phyloP scores from a whole-genome alignment of 1,140 invertebrate species.

The Mya arenaria region DNA sequence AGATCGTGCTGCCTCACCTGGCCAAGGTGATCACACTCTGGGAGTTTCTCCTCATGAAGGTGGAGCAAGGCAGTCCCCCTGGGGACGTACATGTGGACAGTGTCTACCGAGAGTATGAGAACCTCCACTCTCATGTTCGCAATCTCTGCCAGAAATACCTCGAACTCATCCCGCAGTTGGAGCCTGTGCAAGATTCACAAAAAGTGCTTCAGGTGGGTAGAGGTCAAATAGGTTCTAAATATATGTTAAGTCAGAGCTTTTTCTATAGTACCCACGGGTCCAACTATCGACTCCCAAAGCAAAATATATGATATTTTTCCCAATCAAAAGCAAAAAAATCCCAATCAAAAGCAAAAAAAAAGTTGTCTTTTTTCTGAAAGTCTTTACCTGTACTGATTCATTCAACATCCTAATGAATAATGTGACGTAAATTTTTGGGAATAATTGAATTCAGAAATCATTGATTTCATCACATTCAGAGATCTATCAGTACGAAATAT shows the following conservation, averaged over 20 bases:
- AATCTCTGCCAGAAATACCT: slow-evolving; percentile 75
- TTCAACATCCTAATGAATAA: no score
- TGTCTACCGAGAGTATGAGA: slow-evolving; percentile 77
- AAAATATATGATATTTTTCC: not conserved
- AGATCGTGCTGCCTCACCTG: slow-evolving; percentile 81
- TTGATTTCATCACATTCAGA: no score
- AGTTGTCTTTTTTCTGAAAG: not conserved
- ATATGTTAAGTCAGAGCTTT: not conserved
- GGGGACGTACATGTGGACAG: slow-evolving; percentile 67
- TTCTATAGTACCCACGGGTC: no score
- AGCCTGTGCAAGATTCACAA: not conserved
- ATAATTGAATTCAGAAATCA: no score
- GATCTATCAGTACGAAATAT: no score
- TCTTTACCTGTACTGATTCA: no score
- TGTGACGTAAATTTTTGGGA: no score
- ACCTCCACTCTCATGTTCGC: slow-evolving; percentile 76
- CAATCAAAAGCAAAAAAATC: not conserved
- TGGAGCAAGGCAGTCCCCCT: slow-evolving; percentile 72
- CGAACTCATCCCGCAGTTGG: slow-evolving; percentile 42
- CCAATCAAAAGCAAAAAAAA: not conserved
- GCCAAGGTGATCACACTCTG: slow-evolving; percentile 79
- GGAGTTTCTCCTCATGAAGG: slow-evolving; percentile 82
- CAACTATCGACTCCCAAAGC: no score
- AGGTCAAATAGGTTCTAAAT: not conserved
- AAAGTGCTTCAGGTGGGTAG: slow-evolving; percentile 34